These are phyloP conservation scores for Balaenoptera acutorostrata DNA, from an alignment of 2,113 vertebrate species.

Conservation along the genomic window DNA sequence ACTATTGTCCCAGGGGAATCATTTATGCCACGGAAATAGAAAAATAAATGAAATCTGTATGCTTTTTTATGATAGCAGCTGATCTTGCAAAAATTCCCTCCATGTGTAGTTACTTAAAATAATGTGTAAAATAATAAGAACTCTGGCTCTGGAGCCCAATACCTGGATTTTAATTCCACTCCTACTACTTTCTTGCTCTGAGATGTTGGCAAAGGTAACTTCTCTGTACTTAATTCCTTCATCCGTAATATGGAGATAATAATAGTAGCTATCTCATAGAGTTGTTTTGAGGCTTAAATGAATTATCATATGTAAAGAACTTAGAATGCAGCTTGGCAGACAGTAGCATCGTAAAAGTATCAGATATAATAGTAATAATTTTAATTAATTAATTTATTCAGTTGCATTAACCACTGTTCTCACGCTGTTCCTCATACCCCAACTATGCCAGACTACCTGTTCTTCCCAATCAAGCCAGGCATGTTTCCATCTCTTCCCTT, in stretches of 20 bases:
- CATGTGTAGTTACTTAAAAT: not conserved
- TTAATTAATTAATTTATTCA: not conserved
- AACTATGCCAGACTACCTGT: not conserved
- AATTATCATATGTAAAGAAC: not conserved
- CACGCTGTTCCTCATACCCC: not conserved
- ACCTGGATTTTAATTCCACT: not conserved
- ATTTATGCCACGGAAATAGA: slow-evolving; percentile 3
- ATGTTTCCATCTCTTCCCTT: not conserved
- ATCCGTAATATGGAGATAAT: not conserved
- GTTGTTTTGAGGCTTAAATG: not conserved
- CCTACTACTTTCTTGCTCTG: not conserved
- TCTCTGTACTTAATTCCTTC: not conserved
- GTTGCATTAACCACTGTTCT: not conserved
- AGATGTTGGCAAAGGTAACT: not conserved
- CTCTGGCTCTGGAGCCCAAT: not conserved
- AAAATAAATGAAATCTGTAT: slow-evolving; percentile 1
- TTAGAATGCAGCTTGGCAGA: not conserved
- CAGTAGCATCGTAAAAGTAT: not conserved
- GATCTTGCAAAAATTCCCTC: not conserved
- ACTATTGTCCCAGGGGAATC: not conserved
- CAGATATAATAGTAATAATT: not conserved
- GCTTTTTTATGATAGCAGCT: not conserved
- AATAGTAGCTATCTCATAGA: not conserved
- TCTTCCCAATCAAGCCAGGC: not conserved
- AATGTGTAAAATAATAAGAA: not conserved